Base-by-base conservation (phyloP, 2,797 vertebrate genomes). In the Pseudochromis fuscus region DNA sequence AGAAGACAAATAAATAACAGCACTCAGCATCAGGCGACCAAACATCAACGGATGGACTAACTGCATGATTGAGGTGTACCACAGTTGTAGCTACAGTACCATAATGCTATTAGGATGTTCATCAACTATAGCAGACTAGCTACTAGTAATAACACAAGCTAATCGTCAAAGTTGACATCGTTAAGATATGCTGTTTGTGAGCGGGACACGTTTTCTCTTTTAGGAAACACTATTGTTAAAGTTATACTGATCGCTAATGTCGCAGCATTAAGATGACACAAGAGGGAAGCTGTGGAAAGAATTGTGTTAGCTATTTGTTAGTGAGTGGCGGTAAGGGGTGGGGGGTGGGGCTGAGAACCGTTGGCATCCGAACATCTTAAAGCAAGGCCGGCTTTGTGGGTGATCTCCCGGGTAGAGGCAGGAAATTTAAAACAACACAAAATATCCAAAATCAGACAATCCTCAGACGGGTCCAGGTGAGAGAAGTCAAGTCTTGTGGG, bases 71-170 rank as follows among this genome's bases (percentile, higher is more conserved):
- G 57, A 83, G 64, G 56, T 51, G 67, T 64, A 55, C 63, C 71
- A 67, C 65, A 60, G 23, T 40, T 55, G 63, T 31, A 72, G 64
- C 46, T 62, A 70, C 66, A 46, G 51, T 37, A 79, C 57, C 15
- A 73, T 23, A 21, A 60, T 53, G 62, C 44, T 37, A 61, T 69
- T 51, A 70, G 33, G 45, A 56, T 62, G 46, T 58, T 62, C 30
- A 52, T 58, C 45, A 61, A 59, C 77, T 75, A 75, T 4, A 82
- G 80, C 55, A 58, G 69, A 77, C 70, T 63, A 72, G 82, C 74
- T 81, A 72, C 73, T 45, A 53, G 15, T 37, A 57, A 59, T 37
- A 65, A 45, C 23, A 58, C 50, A 55, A 67, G 72, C 56, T 81
- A 72, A 72, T 57, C 37, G 23, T 38, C 69, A 44, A 75, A 53